phyloP scores from a whole-genome alignment of 2,888 invertebrate species.

The Agrenia bidenticulata region DNA sequence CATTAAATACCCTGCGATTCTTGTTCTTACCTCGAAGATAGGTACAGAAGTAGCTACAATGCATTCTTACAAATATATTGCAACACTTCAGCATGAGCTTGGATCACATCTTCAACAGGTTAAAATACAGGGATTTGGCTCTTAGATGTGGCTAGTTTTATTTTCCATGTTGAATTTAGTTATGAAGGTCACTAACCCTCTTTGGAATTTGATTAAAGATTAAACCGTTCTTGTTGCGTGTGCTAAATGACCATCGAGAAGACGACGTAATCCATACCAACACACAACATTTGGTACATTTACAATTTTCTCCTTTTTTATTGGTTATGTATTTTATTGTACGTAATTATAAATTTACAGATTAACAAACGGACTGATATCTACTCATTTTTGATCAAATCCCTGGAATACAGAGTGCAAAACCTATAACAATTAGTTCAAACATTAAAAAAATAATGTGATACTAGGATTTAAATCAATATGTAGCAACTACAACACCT shows the following conservation, averaged over 20 bases:
- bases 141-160: no score
- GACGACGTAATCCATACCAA: not conserved
- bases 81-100: conserved; percentile 80
- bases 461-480: no score
- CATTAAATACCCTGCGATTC: conserved; percentile 87
- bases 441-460: no score
- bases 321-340: conserved; percentile 66
- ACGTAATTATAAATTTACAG: conserved; percentile 59
- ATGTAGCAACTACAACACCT: no score
- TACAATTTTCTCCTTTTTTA: not conserved
- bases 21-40: conserved; percentile 75
- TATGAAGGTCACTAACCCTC: no score
- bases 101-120: conserved; percentile 63
- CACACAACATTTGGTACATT: not conserved
- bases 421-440: no score
- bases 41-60: conserved; percentile 55
- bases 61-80: conserved; percentile 93
- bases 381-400: conserved; percentile 71
- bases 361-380: conserved; percentile 92
- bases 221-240: not conserved
- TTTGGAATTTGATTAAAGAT: not conserved
- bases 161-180: no score
- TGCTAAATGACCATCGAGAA: not conserved
- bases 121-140: no score
- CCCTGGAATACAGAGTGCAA: no score